Evolutionary conservation across 2,888 invertebrate species (phyloP).

Genomic region (Odontothrips loti): DNA sequence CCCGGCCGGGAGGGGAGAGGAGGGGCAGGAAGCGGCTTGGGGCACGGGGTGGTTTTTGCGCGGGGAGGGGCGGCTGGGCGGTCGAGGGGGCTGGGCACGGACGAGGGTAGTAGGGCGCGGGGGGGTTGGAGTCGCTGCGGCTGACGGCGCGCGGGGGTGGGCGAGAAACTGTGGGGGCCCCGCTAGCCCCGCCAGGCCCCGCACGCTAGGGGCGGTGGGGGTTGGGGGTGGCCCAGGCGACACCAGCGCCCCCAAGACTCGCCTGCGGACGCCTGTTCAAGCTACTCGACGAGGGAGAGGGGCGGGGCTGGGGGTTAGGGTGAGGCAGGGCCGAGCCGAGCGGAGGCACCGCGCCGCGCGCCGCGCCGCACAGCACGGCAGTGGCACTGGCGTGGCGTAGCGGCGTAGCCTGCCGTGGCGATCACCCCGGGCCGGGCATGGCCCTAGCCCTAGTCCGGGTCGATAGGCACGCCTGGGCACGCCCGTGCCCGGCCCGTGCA

Average conservation of each 20-base stretch:
- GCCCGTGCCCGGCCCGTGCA: no score
- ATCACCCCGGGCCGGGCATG: neutral
- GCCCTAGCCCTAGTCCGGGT: neutral
- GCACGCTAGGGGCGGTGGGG: slow-evolving; percentile 7
- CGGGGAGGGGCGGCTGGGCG: neutral
- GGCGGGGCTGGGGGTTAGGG: neutral
- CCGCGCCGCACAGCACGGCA: neutral
- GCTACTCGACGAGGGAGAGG: neutral
- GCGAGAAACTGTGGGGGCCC: no score
- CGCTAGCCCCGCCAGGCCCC: neutral
- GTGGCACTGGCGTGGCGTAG: neutral
- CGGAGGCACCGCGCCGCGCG: neutral
- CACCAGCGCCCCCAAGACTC: slow-evolving; percentile 12
- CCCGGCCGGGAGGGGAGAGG: neutral
- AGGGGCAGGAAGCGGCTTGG: slow-evolving; percentile 4
- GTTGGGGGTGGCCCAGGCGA: neutral
- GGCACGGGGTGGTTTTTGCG: slow-evolving; percentile 6
- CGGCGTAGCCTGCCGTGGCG: neutral
- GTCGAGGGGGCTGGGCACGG: no score
- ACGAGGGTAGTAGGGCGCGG: neutral
- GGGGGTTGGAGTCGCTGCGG: neutral
- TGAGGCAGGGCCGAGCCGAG: neutral
- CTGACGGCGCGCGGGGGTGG: neutral
- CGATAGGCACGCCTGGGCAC: slow-evolving; percentile 3
- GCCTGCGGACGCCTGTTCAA: slow-evolving; percentile 1